Percentiles rank a stretch among this genome's conserved stretches.
phyloP scores from a whole-genome alignment of 1,140 invertebrate genomes.

The Drosophila insularis region DNA sequence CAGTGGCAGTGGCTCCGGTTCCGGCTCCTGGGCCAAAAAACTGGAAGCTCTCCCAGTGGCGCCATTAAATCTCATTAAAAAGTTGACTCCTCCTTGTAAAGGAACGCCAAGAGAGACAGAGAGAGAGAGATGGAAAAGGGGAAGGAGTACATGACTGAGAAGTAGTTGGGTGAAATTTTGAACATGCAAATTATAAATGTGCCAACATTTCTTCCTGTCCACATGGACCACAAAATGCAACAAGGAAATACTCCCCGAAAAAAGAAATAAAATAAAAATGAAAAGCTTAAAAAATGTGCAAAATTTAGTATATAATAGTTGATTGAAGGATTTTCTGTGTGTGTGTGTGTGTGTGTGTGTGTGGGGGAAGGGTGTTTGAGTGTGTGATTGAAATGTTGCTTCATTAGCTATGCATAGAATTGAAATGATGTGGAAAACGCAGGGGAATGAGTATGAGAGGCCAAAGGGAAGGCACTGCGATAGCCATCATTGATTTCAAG shows the following conservation, averaged over 20 bases:
- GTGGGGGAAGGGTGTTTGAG: neutral
- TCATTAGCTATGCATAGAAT: conserved; percentile 65
- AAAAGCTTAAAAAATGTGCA: conserved; percentile 37
- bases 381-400: conserved; percentile 8
- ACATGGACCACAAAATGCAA: conserved; percentile 29
- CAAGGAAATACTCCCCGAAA: conserved; percentile 5
- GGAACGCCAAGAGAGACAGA: neutral
- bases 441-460: neutral
- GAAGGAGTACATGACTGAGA: neutral
- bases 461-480: conserved; percentile 6
- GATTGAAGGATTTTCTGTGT: conserved; percentile 26
- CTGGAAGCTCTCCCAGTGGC: conserved; percentile 54
- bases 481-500: conserved; percentile 43
- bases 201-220: conserved; percentile 48
- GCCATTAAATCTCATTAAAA: conserved; percentile 79
- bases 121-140: neutral
- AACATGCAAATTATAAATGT: conserved; percentile 71
- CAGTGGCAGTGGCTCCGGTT: conserved; percentile 37
- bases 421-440: conserved; percentile 44
- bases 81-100: conserved; percentile 41
- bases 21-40: conserved; percentile 40
- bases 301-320: conserved; percentile 25
- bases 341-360: neutral
- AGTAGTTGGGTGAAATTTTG: neutral
- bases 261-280: neutral